Conservation (phyloP, 2,888 invertebrate genomes). For the Doris montereyensis region DNA sequence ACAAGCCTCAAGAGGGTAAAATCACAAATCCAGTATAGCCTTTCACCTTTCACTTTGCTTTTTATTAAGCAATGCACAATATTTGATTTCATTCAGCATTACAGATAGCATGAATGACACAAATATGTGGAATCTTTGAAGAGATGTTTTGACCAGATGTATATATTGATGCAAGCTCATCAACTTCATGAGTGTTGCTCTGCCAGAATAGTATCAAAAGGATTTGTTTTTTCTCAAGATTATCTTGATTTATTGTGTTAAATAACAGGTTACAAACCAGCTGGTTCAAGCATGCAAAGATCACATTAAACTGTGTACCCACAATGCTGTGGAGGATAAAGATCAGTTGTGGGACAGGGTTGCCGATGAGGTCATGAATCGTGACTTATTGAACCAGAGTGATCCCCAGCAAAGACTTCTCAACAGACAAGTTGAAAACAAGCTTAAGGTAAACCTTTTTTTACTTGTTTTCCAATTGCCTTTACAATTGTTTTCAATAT, state of each 20-base stretch:
- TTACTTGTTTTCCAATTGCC: neutral
- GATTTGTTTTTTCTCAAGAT: too few relatives aligned
- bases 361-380: slow-evolving; percentile 56
- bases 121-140: slow-evolving; percentile 71
- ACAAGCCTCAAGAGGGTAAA: too few relatives aligned
- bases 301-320: slow-evolving; percentile 66
- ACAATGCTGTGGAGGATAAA: slow-evolving; percentile 57
- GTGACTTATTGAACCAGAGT: slow-evolving; percentile 47
- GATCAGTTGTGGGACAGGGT: slow-evolving; percentile 67
- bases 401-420: slow-evolving; percentile 58
- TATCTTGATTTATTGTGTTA: too few relatives aligned
- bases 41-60: too few relatives aligned
- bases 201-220: too few relatives aligned
- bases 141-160: slow-evolving; percentile 69
- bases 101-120: slow-evolving; percentile 73
- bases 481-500: neutral
- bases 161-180: slow-evolving; percentile 67
- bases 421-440: slow-evolving; percentile 63
- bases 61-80: too few relatives aligned
- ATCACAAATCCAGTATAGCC: too few relatives aligned
- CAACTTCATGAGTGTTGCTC: slow-evolving; percentile 64
- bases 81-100: slow-evolving; percentile 58
- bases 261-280: slow-evolving; percentile 73
- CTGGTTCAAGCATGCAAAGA: slow-evolving; percentile 71
- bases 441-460: slow-evolving; percentile 56